Base-by-base conservation (phyloP, 2,888 invertebrate species). In the Machimus rusticus region DNA sequence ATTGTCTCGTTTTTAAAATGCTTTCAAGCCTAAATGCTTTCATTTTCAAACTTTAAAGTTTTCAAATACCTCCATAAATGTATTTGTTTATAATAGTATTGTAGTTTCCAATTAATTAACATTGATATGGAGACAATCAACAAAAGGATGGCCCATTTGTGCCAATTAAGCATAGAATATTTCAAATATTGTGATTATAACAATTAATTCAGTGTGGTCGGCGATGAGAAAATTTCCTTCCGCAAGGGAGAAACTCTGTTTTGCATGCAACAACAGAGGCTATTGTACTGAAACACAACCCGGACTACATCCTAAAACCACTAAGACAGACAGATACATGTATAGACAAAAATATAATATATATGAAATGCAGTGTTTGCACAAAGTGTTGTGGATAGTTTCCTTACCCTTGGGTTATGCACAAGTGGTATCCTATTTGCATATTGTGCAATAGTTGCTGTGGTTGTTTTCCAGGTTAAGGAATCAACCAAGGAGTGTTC, bases 401-500 rank as follows among this genome's bases (percentile, higher is more conserved):
- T 85, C 91, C 93, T 92, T 89, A 93, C 93, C 91, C 93, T 91
- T 82, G 92, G 92, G 90, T 93, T 93, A 89, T 93, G 93, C 87
- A 93, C 91, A 91, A 93, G 89, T 87, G 93, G 93, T 90, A 93
- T 93, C 88, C 92, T 92, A 91, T 93, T 93, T 90, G 92, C 92
- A 90, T 92, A 93, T 90, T 93, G 92, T 84, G 93, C 93, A 90
- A 93, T 93, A 89, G 92, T 92, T 84, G 81, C 81, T 82, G 88
- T 88, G 55, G 89, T 88, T 86, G 93, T 93, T 90, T 92, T 93
- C 95, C 95, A 95, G 91, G 95, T 95, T 90, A 95, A 92, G 89
- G 94, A 94, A 91, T 94, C 93, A 90, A 95, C 94, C 90, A 95
- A 91, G 57, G 95, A 95, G 90, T 94, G 94, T 92, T 95, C 95